Conservation (phyloP, 2,113 vertebrate species). For the Melanostigma gelatinosum region DNA sequence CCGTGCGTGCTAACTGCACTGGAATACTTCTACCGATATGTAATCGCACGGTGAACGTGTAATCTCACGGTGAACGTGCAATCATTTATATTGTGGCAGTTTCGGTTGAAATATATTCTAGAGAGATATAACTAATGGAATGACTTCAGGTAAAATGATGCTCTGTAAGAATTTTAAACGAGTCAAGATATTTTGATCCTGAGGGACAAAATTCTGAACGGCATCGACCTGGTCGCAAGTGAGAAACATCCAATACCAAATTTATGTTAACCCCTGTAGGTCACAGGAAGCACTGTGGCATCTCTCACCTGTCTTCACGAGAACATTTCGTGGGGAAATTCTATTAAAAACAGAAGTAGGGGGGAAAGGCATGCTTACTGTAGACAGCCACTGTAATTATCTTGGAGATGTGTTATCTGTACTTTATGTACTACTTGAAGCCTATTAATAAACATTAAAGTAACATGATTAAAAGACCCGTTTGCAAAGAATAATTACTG, state of each 20-base stretch:
- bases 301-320: constrained; percentile 31
- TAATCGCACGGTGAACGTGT: not conserved
- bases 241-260: constrained; percentile 1
- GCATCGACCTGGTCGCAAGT: not conserved
- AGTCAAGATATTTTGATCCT: not conserved
- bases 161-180: not conserved
- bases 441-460: not conserved
- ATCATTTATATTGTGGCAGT: not conserved
- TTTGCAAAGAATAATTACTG: not conserved
- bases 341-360: not conserved
- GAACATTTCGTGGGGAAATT: constrained; percentile 53
- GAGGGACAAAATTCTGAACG: not conserved
- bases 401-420: not conserved
- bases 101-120: constrained; percentile 8
- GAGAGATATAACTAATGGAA: not conserved
- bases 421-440: not conserved
- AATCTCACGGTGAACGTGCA: not conserved
- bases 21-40: constrained; percentile 5
- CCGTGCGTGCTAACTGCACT: not conserved
- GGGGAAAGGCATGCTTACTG: not conserved
- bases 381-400: constrained; percentile 2
- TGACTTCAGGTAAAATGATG: not conserved
- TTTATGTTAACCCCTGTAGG: not conserved
- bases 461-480: not conserved
- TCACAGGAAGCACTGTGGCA: not conserved